phyloP scores from a whole-genome alignment of 2,797 vertebrate species.

The Rhabdomys pumilio region DNA sequence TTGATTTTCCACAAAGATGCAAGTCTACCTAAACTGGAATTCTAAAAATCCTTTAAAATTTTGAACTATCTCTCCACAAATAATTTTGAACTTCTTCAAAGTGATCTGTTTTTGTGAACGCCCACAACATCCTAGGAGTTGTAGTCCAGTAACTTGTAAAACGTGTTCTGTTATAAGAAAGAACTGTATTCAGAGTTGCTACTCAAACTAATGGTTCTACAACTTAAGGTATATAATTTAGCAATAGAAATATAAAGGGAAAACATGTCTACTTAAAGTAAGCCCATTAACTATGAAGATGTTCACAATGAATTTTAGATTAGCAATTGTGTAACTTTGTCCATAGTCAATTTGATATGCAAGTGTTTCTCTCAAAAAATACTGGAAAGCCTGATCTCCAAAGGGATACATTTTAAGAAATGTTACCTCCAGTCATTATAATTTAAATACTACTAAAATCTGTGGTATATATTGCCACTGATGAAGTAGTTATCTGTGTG shows the following conservation, averaged over 20 bases:
- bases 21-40: background rate
- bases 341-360: background rate
- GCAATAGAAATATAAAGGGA: background rate
- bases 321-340: background rate
- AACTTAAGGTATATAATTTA: slow-evolving; percentile 25
- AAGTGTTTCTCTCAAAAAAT: background rate
- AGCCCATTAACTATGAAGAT: background rate
- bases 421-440: background rate
- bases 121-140: background rate
- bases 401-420: background rate
- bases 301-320: background rate
- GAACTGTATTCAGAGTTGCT: background rate
- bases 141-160: background rate
- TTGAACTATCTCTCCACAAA: background rate
- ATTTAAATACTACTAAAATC: background rate
- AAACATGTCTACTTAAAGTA: background rate
- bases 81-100: slow-evolving; percentile 54
- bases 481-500: background rate
- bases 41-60: background rate
- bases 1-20: background rate
- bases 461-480: background rate
- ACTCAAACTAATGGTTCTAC: background rate
- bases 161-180: background rate
- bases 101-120: background rate
- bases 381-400: background rate